phyloP scores from a whole-genome alignment of 1,140 invertebrate species.

The Diploscapter pachys region DNA sequence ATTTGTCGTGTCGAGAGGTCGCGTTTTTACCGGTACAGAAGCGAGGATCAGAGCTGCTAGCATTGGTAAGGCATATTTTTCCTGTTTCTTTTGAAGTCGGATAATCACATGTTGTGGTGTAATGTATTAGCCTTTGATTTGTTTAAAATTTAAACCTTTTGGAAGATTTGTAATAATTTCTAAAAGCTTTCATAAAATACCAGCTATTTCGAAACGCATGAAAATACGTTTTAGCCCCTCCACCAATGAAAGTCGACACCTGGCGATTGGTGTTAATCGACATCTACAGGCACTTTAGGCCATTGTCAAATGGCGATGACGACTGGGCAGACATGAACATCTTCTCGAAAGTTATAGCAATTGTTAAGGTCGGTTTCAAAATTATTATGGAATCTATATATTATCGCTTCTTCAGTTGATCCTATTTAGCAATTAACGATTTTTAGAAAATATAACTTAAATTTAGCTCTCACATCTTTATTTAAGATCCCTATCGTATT shows the following conservation, averaged over 20 bases:
- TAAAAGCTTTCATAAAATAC: no score
- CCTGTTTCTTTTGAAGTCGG: no score
- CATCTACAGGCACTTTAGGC: conserved; percentile 23
- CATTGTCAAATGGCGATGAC: conserved; percentile 9
- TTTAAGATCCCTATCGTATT: conserved; percentile 65
- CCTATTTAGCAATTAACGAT: background rate
- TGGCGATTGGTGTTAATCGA: conserved; percentile 12
- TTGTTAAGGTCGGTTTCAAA: conserved; percentile 20
- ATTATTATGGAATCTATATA: background rate
- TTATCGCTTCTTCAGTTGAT: background rate
- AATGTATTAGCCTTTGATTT: no score
- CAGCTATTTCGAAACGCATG: no score
- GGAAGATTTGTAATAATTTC: no score
- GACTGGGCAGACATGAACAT: conserved; percentile 24
- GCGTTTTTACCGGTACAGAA: conserved; percentile 9
- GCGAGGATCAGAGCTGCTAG: conserved; percentile 12
- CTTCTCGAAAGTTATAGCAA: conserved; percentile 11
- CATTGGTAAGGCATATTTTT: background rate
- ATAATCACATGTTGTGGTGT: no score
- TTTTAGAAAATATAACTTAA: background rate
- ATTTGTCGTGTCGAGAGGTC: no score
- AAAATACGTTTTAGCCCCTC: conserved; percentile 3
- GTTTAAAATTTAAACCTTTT: no score
- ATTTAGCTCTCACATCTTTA: background rate
- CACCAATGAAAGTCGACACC: conserved; percentile 8